phyloP scores from a whole-genome alignment of 2,888 invertebrate species.

The Scaptomyza caliginosa region DNA sequence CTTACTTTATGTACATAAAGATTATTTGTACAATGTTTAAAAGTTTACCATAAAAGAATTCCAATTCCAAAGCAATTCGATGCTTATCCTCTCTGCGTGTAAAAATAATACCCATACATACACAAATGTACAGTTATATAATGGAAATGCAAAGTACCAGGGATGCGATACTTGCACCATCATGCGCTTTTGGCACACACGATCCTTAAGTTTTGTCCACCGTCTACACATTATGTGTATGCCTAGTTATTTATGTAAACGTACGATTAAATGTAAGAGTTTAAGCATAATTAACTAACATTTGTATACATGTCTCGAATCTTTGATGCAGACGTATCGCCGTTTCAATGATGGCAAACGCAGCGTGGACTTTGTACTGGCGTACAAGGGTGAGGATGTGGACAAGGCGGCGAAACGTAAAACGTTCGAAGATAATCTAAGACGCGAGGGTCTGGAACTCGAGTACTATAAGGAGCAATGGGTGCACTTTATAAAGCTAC shows the following conservation, averaged over 20 bases:
- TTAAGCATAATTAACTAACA: neutral
- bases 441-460: slow-evolving; percentile 86
- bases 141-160: neutral
- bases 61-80: neutral
- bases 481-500: slow-evolving; percentile 89
- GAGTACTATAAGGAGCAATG: slow-evolving; percentile 87
- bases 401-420: slow-evolving; percentile 80
- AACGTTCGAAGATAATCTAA: slow-evolving; percentile 87
- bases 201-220: slow-evolving; percentile 1
- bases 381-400: slow-evolving; percentile 85
- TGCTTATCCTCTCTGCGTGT: neutral
- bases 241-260: neutral
- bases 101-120: neutral
- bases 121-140: neutral
- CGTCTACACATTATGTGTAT: too few species aligned
- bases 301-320: neutral
- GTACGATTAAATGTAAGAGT: neutral
- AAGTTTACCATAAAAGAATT: neutral
- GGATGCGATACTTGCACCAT: slow-evolving; percentile 24
- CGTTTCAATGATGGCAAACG: slow-evolving; percentile 85
- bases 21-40: too few species aligned
- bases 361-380: slow-evolving; percentile 87
- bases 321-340: slow-evolving; percentile 84
- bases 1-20: too few species aligned
- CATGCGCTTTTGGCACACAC: slow-evolving; percentile 34